Conservation (phyloP, 2,888 invertebrate species). For the Drosophila cyrtoloma region DNA sequence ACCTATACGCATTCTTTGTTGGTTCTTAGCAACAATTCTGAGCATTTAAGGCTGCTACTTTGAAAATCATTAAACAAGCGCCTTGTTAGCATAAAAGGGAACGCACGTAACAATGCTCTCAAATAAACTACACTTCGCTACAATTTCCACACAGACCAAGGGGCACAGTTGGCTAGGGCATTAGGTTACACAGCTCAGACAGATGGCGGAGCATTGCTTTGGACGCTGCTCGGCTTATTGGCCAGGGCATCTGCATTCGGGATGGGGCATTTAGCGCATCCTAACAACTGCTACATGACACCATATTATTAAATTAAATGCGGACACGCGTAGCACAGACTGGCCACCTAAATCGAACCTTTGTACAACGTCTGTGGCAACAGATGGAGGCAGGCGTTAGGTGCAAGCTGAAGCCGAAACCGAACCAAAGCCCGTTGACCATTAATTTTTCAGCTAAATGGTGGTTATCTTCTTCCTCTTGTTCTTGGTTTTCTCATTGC, state of each 20-base stretch:
- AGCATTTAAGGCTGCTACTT: constrained; percentile 48
- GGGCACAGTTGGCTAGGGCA: constrained; percentile 50
- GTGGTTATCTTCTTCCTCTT: constrained; percentile 30
- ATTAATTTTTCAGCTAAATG: constrained; percentile 68
- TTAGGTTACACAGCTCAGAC: constrained; percentile 73
- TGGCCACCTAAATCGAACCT: constrained; percentile 63
- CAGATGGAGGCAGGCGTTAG: constrained; percentile 60
- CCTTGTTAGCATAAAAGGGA: constrained; percentile 69
- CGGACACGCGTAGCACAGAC: constrained; percentile 64
- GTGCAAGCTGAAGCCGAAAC: constrained; percentile 13
- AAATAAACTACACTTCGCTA: constrained; percentile 47
- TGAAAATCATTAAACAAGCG: constrained; percentile 57
- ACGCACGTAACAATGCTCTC: constrained; percentile 38
- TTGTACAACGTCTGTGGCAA: constrained; percentile 56
- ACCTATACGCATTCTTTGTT: constrained; percentile 23
- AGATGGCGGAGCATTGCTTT: constrained; percentile 55
- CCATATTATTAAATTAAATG: constrained; percentile 80
- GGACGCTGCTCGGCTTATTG: constrained; percentile 14
- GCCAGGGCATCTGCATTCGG: constrained; percentile 20
- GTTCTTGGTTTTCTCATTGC: constrained; percentile 17
- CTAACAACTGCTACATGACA: constrained; percentile 81
- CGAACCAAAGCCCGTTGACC: constrained; percentile 48
- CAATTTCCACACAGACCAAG: constrained; percentile 48
- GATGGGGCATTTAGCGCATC: constrained; percentile 73
- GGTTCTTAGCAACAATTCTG: constrained; percentile 40